Evolutionary conservation across 2,113 vertebrate genomes (phyloP), one percentile per base, ranked within the genome.

Genomic region (Gymnorhina tibicen): DNA sequence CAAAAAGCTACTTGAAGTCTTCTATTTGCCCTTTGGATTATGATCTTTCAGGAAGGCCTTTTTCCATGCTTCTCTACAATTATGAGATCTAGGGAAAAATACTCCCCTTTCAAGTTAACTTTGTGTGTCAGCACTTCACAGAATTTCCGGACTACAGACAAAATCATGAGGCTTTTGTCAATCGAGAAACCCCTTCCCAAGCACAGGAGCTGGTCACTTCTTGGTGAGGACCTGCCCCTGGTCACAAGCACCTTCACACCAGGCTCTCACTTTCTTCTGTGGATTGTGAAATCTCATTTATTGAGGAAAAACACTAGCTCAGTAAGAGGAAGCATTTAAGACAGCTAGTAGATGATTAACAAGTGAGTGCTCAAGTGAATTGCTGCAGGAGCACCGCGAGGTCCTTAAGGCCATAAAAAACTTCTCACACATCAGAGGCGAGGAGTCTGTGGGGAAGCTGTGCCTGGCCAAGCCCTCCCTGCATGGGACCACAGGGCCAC

Each of bases 331-430:
- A 91, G 64, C 37, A 52, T 72, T 77, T 85, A 81, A 82, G 60
- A 69, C 17, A 66, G 26, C 52, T 62, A 52, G 95, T 81, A 85
- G 93, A 97, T 95, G 47, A 96, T 96, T 96, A 96, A 96, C 83
- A 39, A 58, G 22, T 0, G 11, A 44, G 68, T 6, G 17, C 58
- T 92, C 37, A 68, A 70, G 52, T 42, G 84, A 87, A 7, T 11
- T 62, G 58, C 85, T 85, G 14, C 44, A 87, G 46, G 37, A 93
- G 28, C 37, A 75, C 62, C 3, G 1, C 2, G 7, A 41, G 32
- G 30, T 85, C 66, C 81, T 86, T 37, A 24, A 2, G 47, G 63
- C 58, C 62, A 77, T 80, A 85, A 91, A 92, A 59, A 47, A 8
- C 13, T 75, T 58, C 62, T 67, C 55, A 66, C 53, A 41, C 1